Evolutionary conservation across 2,113 vertebrate species (phyloP), one percentile per base, ranked within the genome.

Genomic region (Panthera uncia): DNA sequence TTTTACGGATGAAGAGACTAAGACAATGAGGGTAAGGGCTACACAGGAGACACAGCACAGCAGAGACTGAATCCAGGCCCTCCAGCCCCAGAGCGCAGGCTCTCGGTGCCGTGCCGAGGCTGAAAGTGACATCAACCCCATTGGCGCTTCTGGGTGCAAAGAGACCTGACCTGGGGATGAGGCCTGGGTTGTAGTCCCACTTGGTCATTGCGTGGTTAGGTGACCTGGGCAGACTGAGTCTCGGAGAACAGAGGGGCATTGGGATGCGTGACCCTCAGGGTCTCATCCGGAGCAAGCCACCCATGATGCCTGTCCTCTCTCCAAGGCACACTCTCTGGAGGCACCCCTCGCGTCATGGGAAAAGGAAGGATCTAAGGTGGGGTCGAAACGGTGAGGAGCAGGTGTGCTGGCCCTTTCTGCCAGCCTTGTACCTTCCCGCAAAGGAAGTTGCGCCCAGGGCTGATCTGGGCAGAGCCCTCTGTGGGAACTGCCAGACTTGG

Each of bases 71-170:
- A 65, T 8, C 0, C 4, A 1, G 31, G 52, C 63, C 81, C 68
- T 31, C 41, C 4, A 1, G 31, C 12, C 55, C 52, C n/a, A 48
- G 45, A 48, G n/a, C 21, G 4, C 0, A 0, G 0, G 27, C 19
- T n/a, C 63, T 38, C 74, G 7, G 19, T 0, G 0, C 31, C 4
- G 7, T 38, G 0, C 27, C 1, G 4, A 33, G 16, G 45, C 57
- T 27, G 25, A 18, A 23, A 25, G 45, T 14, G 29, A 3, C n/a
- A 29, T 0, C 9, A 18, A 71, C 73, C 41, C 4, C 27, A 0
- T 4, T 3, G 8, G 21, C 27, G 31, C 73, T 45, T 29, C 18
- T 1, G 14, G 52, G 38, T 14, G 12, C 84, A 23, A 38, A 63
- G 61, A 50, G 45, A 8, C 12, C 36, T 6, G 38, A 5, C 13